These are phyloP conservation scores for Varanus komodoensis DNA, from an alignment of 2,113 vertebrate species.

Conservation along the genomic window DNA sequence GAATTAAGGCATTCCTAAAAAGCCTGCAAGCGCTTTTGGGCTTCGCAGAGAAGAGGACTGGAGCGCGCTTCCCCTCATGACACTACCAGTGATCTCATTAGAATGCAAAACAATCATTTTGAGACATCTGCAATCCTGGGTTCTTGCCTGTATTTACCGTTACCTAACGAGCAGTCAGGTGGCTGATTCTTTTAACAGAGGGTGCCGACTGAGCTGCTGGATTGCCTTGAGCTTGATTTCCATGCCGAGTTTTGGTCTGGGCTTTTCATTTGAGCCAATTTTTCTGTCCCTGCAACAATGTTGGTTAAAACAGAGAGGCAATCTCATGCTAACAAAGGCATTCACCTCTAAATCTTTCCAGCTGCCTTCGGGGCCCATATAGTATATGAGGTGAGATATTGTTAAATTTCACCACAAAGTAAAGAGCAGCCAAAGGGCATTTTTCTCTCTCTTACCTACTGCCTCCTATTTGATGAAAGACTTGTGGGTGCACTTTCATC, in stretches of 20 bases:
- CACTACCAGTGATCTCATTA: constrained; percentile 56
- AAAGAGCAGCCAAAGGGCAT: constrained; percentile 79
- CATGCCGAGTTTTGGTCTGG: constrained; percentile 62
- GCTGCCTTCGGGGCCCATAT: constrained; percentile 72
- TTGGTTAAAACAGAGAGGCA: constrained; percentile 63
- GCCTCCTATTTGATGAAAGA: constrained; percentile 82
- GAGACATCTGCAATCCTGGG: constrained; percentile 61
- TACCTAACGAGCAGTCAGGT: constrained; percentile 68
- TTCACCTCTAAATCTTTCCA: constrained; percentile 78
- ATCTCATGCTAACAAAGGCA: constrained; percentile 65
- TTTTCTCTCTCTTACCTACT: constrained; percentile 51
- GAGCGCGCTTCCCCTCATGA: constrained; percentile 47
- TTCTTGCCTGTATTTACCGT: constrained; percentile 66
- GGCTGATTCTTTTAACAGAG: constrained; percentile 65
- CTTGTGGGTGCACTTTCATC: constrained; percentile 82
- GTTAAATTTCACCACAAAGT: constrained; percentile 76
- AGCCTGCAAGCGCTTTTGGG: constrained; percentile 45
- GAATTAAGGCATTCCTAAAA: constrained; percentile 57
- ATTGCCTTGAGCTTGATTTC: constrained; percentile 64
- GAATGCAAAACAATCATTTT: constrained; percentile 65
- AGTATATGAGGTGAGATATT: constrained; percentile 80
- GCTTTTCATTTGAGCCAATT: constrained; percentile 70
- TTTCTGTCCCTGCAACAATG: constrained; percentile 58
- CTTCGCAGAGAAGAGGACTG: constrained; percentile 56
- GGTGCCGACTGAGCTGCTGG: constrained; percentile 56